Conservation (phyloP, 2,797 vertebrate genomes). For the Myotis daubentonii region DNA sequence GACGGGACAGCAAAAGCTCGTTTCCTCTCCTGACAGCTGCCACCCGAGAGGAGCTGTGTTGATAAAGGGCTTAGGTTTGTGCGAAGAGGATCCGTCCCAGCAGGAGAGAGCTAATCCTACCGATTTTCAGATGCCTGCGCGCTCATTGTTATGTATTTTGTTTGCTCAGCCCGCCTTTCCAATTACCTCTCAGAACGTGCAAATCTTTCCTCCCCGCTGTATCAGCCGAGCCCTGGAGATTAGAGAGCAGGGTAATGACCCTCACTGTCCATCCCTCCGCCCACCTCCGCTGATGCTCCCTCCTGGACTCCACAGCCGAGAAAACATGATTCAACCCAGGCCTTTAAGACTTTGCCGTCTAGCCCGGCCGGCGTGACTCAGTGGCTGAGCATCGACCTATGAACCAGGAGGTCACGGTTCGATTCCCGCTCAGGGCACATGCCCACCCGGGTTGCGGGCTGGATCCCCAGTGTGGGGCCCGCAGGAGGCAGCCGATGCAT, state of each 20-base stretch:
- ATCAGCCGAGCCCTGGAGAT: neutral
- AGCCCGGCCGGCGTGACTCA: neutral
- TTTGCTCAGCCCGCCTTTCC: conserved; percentile 34
- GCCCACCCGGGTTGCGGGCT: too few relatives aligned
- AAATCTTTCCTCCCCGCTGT: neutral
- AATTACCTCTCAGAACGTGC: conserved; percentile 26
- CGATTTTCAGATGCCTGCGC: neutral
- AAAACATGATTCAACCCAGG: rapidly evolving
- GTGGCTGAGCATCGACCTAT: too few relatives aligned
- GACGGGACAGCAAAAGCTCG: conserved; percentile 11
- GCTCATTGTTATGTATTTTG: conserved; percentile 39
- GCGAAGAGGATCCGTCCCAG: conserved; percentile 25
- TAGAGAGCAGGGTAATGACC: neutral
- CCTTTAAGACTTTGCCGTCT: neutral
- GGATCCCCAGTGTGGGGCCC: too few relatives aligned
- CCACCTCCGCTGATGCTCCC: neutral
- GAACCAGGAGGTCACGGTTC: too few relatives aligned
- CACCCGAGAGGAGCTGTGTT: neutral
- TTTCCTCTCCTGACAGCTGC: conserved; percentile 29
- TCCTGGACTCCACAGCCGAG: neutral
- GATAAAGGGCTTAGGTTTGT: conserved; percentile 20
- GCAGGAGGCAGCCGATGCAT: too few relatives aligned
- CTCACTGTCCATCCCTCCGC: neutral
- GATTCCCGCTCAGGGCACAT: too few relatives aligned
- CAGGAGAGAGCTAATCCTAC: neutral